Base-by-base conservation (phyloP, 2,797 vertebrate genomes). In the Halcyon smyrnensis region DNA sequence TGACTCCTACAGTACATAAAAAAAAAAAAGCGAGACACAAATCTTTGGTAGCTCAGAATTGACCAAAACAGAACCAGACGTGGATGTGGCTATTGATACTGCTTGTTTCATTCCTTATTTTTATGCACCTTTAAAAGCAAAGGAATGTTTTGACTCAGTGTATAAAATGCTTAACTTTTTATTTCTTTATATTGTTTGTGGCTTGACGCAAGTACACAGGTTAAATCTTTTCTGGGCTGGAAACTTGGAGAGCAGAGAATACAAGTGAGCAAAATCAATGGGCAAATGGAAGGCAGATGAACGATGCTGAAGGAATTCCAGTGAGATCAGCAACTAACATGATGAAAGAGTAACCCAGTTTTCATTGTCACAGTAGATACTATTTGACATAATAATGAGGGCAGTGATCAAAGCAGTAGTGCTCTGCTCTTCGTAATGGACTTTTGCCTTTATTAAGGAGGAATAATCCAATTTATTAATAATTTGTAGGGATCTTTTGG, bases 401-500 rank as follows among this genome's bases (percentile, higher is more conserved):
- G 39, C 28, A 50, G 43, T 45, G 57, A 59, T 86, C n/a, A 86
- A 79, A 90, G 59, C 30, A 39, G 2, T 32, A 37, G 14, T 41
- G 20, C 19, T 87, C 11, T 79, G 37, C 75, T 87, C n/a, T 28
- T 93, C 11, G 1, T 41, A 37, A 54, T 25, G 32, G 43, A 90
- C 53, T 24, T 60, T 82, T 83, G 12, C 65, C 60, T 67, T 81
- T 62, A 16, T 27, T 63, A 51, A 83, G 19, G 57, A 73, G 45
- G 21, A 89, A 30, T 96, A 96, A 92, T 89, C 79, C 8, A 76
- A 18, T 57, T 84, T 97, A 32, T 97, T 84, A 79, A 76, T 89
- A 32, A 81, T 84, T 73, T 82, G 3, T 80, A 99, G 99, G 97
- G 93, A 57, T 97, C 98, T 25, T 99, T 99, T 89, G 98, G 98